These are phyloP conservation scores for Crepidodera aurea DNA, from an alignment of 2,888 invertebrate species.

Conservation along the genomic window DNA sequence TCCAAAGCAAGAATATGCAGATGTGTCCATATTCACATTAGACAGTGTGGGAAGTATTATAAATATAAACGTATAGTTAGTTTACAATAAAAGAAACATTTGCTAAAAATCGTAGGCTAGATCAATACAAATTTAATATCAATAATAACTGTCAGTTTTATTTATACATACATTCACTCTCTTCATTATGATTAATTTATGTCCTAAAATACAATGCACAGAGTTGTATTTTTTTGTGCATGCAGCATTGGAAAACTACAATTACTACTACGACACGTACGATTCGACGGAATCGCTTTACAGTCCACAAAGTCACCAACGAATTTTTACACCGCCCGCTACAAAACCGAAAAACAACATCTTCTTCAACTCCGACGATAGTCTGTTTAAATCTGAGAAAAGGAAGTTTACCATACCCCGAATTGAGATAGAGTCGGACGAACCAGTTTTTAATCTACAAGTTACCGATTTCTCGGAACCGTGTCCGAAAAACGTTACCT, in stretches of 20 bases:
- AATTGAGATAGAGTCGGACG: constrained; percentile 57
- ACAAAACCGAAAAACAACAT: constrained; percentile 56
- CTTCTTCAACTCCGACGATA: constrained; percentile 61
- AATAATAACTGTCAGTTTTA: too few relatives aligned
- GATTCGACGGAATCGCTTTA: constrained; percentile 57
- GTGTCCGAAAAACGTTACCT: constrained; percentile 60
- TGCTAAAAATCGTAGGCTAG: neutral
- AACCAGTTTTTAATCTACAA: constrained; percentile 58
- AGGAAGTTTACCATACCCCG: constrained; percentile 57
- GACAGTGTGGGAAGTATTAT: constrained; percentile 35
- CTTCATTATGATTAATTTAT: too few relatives aligned
- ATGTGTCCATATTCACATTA: constrained; percentile 30
- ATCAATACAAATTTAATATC: neutral
- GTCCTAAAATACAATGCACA: too few relatives aligned
- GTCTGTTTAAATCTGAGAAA: constrained; percentile 57
- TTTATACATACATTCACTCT: too few relatives aligned
- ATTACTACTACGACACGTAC: constrained; percentile 47
- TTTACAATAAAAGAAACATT: neutral
- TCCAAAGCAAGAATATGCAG: constrained; percentile 32
- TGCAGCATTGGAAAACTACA: constrained; percentile 59
- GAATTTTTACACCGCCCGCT: constrained; percentile 57
- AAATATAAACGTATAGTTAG: neutral
- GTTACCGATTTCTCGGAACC: constrained; percentile 61
- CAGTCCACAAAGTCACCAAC: constrained; percentile 49
- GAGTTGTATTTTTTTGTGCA: constrained; percentile 48